Evolutionary conservation across 2,888 invertebrate genomes (phyloP).

Genomic region (Gortyna flavago): DNA sequence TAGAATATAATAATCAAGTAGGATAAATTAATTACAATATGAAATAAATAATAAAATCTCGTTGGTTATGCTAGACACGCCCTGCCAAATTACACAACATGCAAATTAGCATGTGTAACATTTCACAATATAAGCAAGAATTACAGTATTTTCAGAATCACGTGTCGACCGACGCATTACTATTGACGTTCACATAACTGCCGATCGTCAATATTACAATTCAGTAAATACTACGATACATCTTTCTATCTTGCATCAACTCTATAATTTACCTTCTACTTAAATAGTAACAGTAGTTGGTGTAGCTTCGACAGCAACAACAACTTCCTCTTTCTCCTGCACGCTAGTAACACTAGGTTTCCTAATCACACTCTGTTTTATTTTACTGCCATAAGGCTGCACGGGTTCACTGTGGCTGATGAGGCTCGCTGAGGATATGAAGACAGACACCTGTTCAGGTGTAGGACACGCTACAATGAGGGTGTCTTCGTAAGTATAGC

Average conservation of each 20-base stretch:
- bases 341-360: constrained; percentile 82
- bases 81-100: constrained; percentile 6
- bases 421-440: constrained; percentile 95
- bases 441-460: constrained; percentile 97
- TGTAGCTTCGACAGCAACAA: constrained; percentile 32
- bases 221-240: constrained; percentile 6
- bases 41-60: constrained; percentile 43
- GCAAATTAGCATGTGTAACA: neutral
- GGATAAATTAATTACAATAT: constrained; percentile 21
- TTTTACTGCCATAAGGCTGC: constrained; percentile 85
- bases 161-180: neutral
- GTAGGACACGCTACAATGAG: constrained; percentile 97
- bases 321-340: constrained; percentile 71
- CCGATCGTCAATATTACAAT: neutral
- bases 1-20: constrained; percentile 22
- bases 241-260: neutral
- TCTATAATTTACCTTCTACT: constrained; percentile 7
- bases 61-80: constrained; percentile 15
- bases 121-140: constrained; percentile 19
- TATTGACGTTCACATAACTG: neutral
- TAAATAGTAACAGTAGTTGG: constrained; percentile 51
- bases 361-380: constrained; percentile 76
- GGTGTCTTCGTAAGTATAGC: constrained; percentile 95
- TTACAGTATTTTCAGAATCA: neutral
- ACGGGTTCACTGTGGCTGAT: constrained; percentile 87